Evolutionary conservation across 2,797 vertebrate species (phyloP), one percentile per base, ranked within the genome.

Genomic region (Gallirallus australis): DNA sequence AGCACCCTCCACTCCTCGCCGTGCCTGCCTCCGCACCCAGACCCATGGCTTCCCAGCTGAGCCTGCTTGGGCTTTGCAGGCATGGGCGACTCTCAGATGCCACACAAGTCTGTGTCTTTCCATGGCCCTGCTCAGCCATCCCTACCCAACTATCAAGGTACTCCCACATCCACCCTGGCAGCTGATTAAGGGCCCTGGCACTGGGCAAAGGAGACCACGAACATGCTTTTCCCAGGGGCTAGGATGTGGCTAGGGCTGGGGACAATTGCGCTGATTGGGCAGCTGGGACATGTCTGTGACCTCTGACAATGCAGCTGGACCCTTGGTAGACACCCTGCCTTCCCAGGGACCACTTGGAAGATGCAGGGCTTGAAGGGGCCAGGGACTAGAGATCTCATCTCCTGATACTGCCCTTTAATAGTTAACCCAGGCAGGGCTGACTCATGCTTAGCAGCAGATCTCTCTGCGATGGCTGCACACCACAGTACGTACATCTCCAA

Each of bases 371-470:
- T 15, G 48, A 24, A 37, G 31, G 37, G 66, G 28, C 39, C 75
- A 33, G 10, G n/a, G 48, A 89, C 11, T 53, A 83, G 40, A 64
- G 14, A 10, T 31, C 48, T 45, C 2, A 2, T 25, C 66, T 84
- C 47, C 61, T 39, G 53, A 4, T 13, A 1, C 60, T 91, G 82
- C 79, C 81, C 86, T 76, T 68, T 6, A 39, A 78, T 0, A 77
- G 68, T 73, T 91, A 78, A 59, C 30, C 66, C 89, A 66, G 93
- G 66, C 81, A 64, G 65, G 90, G 92, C 95, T 94, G 90, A 82
- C 92, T 93, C 87, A 75, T n/a, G 42, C 89, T 73, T 63, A 60
- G 76, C 90, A 90, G 72, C 82, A 82, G 47, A 76, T 82, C 18
- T 63, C 68, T 82, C 63, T 1, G 23, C 76, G 84, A 73, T 65